Conservation (phyloP, 2,797 vertebrate genomes). For the Schizopygopsis pylzovi region DNA sequence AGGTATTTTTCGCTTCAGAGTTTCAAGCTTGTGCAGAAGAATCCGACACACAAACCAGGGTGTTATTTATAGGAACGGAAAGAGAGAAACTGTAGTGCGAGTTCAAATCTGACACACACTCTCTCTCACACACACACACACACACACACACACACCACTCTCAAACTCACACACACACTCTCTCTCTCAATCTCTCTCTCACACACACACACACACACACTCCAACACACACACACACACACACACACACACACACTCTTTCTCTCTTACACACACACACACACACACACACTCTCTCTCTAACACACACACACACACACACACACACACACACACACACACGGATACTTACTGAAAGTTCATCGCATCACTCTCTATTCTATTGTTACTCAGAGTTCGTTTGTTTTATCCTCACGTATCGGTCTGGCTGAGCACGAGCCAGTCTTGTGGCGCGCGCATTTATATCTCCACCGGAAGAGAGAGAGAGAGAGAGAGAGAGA, state of each 20-base stretch:
- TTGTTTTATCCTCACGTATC: neutral
- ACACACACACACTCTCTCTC: no score
- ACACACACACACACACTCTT: no score
- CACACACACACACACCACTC: neutral
- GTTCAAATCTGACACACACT: neutral
- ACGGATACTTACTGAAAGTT: slow-evolving; percentile 23
- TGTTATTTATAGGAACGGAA: slow-evolving; percentile 31
- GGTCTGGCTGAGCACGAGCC: neutral
- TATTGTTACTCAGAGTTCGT: neutral
- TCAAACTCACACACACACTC: neutral
- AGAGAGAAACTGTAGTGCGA: slow-evolving; percentile 2
- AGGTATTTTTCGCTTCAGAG: slow-evolving; percentile 59
- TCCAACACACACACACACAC: no score
- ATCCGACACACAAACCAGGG: slow-evolving; percentile 21
- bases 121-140: neutral
- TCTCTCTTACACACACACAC: neutral
- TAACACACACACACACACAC: no score
- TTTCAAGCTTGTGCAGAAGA: slow-evolving; percentile 51
- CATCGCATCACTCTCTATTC: neutral
- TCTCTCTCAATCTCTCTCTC: no score
- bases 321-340: no score
- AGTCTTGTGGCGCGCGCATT: neutral
- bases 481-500: no score
- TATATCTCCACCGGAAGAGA: slow-evolving; percentile 14
- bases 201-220: no score